phyloP scores from a whole-genome alignment of 2,797 vertebrate genomes.

The Neosalanx taihuensis region DNA sequence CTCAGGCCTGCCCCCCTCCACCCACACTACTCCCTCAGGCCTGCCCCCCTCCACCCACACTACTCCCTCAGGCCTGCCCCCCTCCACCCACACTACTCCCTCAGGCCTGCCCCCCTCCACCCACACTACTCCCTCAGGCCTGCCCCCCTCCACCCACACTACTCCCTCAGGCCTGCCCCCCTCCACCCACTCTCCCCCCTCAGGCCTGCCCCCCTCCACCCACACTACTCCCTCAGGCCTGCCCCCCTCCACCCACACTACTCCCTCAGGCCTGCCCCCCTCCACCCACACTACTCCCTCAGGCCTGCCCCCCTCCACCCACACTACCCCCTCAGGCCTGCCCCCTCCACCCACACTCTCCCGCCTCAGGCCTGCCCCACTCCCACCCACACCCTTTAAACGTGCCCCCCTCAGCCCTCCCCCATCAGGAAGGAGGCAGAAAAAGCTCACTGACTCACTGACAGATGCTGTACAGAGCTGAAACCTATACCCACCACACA shows the following conservation, averaged over 20 bases:
- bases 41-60: background rate
- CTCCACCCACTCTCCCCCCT: constrained; percentile 14
- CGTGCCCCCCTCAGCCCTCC: background rate
- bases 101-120: too few relatives aligned
- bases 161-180: constrained; percentile 47
- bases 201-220: constrained; percentile 38
- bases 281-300: background rate
- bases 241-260: constrained; percentile 40
- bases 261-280: constrained; percentile 39
- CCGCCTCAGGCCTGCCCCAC: constrained; percentile 39
- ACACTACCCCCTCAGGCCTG: background rate
- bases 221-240: constrained; percentile 20
- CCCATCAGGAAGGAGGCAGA: constrained; percentile 55
- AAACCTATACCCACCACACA: constrained; percentile 37
- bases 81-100: too few relatives aligned
- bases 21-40: too few relatives aligned
- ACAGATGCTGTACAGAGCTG: constrained; percentile 65
- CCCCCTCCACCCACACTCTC: background rate
- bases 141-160: constrained; percentile 25
- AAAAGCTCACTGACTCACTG: constrained; percentile 52
- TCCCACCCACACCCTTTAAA: constrained; percentile 9
- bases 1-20: constrained; percentile 42
- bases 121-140: too few relatives aligned
- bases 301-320: background rate
- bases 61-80: too few relatives aligned